Evolutionary conservation across 2,888 invertebrate species (phyloP), one percentile per base, ranked within the genome.

Genomic region (Metopia argyrocephala): DNA sequence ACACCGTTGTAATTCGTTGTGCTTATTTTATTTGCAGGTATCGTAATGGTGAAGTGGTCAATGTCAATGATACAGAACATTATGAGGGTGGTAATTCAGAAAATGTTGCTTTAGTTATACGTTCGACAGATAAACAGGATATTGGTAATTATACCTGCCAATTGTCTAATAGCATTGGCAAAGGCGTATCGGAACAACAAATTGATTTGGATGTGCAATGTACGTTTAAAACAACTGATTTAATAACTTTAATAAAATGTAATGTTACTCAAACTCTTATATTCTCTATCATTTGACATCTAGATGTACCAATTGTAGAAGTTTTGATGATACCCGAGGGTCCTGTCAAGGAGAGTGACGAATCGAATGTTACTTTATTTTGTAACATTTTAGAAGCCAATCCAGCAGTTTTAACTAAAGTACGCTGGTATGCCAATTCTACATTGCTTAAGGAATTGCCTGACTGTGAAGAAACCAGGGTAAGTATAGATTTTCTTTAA

Each of bases 401-500:
- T 91, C 97, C 97, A 0, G 90, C 93, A 0, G 91, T 92, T 73
- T 91, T 94, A 86, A 93, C 92, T 85, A 94, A 94, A 84, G 97
- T 97, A 79, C 93, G 95, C 84, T 97, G 97, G 97, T 97, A 94
- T 89, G 92, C 96, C 84, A 95, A 96, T 86, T 95, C 95, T 2
- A 94, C 95, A 82, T 90, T 96, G 50, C 92, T 97, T 85, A 96
- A 96, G 88, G 96, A 96, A 89, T 91, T 96, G 83, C 96, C 96
- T 0, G 96, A 96, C 86, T 96, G 96, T 88, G 85, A 86, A 75
- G 89, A 89, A 73, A 88, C 87, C 1, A 87, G 87, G 82, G 89
- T 89, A 84, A 84, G 87, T 66, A 38, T 12, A 38, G 2, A 12
- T 15, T 38, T 15, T 38, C 38, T 4, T 38, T n/a, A n/a, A n/a